phyloP scores from a whole-genome alignment of 2,797 vertebrate species.

The Falco novaeseelandiae region DNA sequence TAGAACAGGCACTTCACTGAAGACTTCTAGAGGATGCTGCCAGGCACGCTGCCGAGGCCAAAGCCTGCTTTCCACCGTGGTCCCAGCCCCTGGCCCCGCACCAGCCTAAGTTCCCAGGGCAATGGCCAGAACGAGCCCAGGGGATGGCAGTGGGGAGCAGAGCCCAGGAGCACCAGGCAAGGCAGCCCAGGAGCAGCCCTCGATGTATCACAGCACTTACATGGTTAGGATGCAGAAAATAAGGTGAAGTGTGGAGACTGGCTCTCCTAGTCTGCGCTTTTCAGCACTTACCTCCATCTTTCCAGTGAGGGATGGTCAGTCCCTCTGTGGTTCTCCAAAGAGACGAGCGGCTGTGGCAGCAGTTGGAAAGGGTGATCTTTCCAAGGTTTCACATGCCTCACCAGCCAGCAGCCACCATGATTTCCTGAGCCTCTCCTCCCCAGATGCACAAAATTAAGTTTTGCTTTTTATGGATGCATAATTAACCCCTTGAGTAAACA shows the following conservation, averaged over 20 bases:
- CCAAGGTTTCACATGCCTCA: not conserved
- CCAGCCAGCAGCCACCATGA: not conserved
- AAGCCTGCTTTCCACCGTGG: rapidly evolving
- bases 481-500: constrained; percentile 36
- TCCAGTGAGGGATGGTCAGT: rapidly evolving
- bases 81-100: not conserved
- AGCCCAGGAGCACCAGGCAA: not conserved
- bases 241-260: rapidly evolving
- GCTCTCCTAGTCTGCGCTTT: not conserved
- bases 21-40: not conserved
- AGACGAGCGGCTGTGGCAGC: rapidly evolving
- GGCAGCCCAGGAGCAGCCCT: not conserved
- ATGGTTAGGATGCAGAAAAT: rapidly evolving
- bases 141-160: not conserved
- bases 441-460: not conserved
- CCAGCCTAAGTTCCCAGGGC: rapidly evolving
- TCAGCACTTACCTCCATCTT: no score
- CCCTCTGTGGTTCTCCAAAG: rapidly evolving
- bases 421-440: not conserved
- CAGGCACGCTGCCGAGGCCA: not conserved
- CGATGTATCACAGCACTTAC: rapidly evolving
- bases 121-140: rapidly evolving
- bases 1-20: no score
- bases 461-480: not conserved
- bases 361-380: not conserved